Percentiles rank a stretch among this genome's conserved stretches.
Conservation (phyloP, 2,113 vertebrate species). For the Fregata magnificens region DNA sequence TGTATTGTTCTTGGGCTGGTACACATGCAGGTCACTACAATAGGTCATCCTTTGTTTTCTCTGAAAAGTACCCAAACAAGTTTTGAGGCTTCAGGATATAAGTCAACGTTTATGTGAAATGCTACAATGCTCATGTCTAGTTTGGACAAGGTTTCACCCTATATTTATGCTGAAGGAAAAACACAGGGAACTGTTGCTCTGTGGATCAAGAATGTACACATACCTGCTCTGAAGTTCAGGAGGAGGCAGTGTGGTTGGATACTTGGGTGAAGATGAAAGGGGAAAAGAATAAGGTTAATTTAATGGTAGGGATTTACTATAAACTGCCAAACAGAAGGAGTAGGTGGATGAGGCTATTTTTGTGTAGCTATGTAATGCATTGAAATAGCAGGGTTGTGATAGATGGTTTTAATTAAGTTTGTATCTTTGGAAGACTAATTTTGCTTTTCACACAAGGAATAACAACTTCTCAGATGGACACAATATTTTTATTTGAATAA, state of each 20-base stretch:
- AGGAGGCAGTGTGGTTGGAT: constrained; percentile 20
- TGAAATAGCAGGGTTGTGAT: neutral
- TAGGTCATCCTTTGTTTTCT: constrained; percentile 11
- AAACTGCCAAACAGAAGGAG: constrained; percentile 22
- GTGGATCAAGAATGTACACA: constrained; percentile 18
- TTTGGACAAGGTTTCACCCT: neutral
- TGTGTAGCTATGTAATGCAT: neutral
- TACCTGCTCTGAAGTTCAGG: constrained; percentile 46
- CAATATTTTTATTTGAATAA: neutral
- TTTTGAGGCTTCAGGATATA: constrained; percentile 20
- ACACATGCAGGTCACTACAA: neutral
- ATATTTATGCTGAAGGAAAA: neutral
- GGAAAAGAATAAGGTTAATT: constrained; percentile 5
- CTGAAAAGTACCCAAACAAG: neutral
- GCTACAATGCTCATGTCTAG: neutral
- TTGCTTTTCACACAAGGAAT: neutral
- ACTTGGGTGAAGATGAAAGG: constrained; percentile 55
- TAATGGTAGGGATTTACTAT: constrained; percentile 26
- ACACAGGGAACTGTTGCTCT: neutral
- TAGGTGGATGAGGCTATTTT: constrained; percentile 40
- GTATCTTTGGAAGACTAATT: constrained; percentile 1
- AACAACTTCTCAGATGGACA: neutral
- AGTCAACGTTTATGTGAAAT: neutral
- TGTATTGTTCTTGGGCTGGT: neutral
- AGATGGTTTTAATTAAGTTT: constrained; percentile 20